These are phyloP conservation scores for Gymnopithys bicolor DNA, from an alignment of 2,797 vertebrate species.

Conservation along the genomic window DNA sequence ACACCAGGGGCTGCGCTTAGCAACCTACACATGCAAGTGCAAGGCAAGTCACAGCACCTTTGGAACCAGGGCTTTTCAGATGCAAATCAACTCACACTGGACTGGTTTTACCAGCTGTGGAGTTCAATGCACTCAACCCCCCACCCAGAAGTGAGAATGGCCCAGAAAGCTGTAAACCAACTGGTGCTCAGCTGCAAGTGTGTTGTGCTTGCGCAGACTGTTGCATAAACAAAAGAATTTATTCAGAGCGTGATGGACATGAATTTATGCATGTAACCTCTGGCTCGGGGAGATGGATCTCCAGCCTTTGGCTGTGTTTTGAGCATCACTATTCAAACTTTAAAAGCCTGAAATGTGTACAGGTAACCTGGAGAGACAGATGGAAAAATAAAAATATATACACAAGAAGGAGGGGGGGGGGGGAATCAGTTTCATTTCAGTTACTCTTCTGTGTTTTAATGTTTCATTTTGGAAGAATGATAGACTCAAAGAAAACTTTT, in stretches of 20 bases:
- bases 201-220: slow-evolving; percentile 57
- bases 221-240: slow-evolving; percentile 67
- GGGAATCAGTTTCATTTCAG: not conserved
- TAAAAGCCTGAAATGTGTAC: not conserved
- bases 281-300: slow-evolving; percentile 29
- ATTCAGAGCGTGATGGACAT: slow-evolving; percentile 47
- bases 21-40: slow-evolving; percentile 47
- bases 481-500: not conserved
- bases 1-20: not conserved
- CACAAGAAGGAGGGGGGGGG: rapidly evolving
- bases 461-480: not conserved
- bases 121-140: slow-evolving; percentile 56
- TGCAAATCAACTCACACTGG: slow-evolving; percentile 39
- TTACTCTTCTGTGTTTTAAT: not conserved
- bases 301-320: not conserved
- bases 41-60: slow-evolving; percentile 42
- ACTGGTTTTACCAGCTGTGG: slow-evolving; percentile 63
- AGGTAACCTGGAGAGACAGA: not conserved
- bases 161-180: slow-evolving; percentile 63
- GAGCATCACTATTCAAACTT: slow-evolving; percentile 1
- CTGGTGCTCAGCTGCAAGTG: slow-evolving; percentile 67
- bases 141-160: slow-evolving; percentile 57
- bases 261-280: slow-evolving; percentile 65
- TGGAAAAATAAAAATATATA: not conserved
- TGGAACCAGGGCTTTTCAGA: slow-evolving; percentile 45